Conservation (phyloP, 2,113 vertebrate species). For the Trichomycterus rosablanca region DNA sequence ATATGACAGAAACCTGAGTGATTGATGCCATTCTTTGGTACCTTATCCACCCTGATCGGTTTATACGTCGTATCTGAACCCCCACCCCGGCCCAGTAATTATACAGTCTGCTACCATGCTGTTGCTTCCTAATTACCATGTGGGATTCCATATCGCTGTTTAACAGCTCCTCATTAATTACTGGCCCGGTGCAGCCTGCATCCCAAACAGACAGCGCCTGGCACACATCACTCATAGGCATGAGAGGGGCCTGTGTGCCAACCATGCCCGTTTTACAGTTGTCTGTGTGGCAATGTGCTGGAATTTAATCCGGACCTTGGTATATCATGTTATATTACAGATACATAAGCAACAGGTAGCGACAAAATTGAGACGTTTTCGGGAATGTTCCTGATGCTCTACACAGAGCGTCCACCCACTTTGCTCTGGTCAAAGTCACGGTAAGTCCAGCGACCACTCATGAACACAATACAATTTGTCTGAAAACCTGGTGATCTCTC, state of each 20-base stretch:
- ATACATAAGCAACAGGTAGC: too few species aligned
- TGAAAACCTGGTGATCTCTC: too few species aligned
- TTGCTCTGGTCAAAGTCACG: too few species aligned
- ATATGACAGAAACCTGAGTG: slow-evolving; percentile 20
- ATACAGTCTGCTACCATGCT: slow-evolving; percentile 52
- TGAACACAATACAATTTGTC: too few species aligned
- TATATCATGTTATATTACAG: too few species aligned
- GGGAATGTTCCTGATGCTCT: too few species aligned
- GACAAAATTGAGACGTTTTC: too few species aligned
- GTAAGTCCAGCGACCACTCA: too few species aligned
- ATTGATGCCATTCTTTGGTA: slow-evolving; percentile 28
- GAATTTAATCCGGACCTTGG: slow-evolving; percentile 13
- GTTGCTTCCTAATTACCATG: slow-evolving; percentile 63
- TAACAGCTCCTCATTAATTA: slow-evolving; percentile 70
- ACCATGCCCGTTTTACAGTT: slow-evolving; percentile 16
- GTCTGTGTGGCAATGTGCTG: background rate
- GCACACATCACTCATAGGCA: slow-evolving; percentile 24
- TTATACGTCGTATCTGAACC: slow-evolving; percentile 33
- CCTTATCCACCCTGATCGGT: slow-evolving; percentile 29
- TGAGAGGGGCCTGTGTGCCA: background rate
- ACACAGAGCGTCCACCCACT: too few species aligned
- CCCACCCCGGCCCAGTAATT: slow-evolving; percentile 47
- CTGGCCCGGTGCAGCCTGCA: slow-evolving; percentile 52
- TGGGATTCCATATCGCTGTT: slow-evolving; percentile 62
- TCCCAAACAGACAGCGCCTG: slow-evolving; percentile 47